phyloP scores from a whole-genome alignment of 2,113 vertebrate genomes.

The Salvelinus sp. region DNA sequence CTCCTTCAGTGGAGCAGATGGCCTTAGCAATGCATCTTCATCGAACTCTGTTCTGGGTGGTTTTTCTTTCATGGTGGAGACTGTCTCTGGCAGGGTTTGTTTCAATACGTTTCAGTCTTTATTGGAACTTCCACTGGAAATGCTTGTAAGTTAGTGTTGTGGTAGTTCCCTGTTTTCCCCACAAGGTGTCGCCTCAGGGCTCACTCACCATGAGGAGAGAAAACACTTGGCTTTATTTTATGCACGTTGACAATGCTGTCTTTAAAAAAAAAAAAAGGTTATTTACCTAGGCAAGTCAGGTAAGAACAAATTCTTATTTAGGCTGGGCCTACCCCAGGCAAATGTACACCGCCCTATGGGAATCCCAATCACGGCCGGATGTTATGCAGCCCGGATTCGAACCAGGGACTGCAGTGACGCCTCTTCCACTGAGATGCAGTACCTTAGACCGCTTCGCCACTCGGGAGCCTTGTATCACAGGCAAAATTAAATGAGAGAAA shows the following conservation, averaged over 20 bases:
- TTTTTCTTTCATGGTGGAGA: slow-evolving; percentile 9
- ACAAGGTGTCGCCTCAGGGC: slow-evolving; percentile 68
- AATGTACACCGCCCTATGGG: no score
- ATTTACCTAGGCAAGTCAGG: slow-evolving; percentile 56
- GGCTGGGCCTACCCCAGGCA: no score
- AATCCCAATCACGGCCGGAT: no score
- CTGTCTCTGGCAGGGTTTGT: neutral
- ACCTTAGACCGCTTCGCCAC: slow-evolving; percentile 35
- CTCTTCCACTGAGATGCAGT: no score
- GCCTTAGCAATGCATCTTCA: no score
- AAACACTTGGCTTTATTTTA: slow-evolving; percentile 63
- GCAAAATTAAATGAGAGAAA: slow-evolving; percentile 70
- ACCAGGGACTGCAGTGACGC: no score
- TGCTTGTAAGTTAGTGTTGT: neutral
- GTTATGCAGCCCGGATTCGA: no score
- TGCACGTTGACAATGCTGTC: slow-evolving; percentile 66
- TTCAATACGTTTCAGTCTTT: neutral
- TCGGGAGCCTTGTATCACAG: slow-evolving; percentile 59
- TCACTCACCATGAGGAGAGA: slow-evolving; percentile 52
- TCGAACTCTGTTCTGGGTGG: no score
- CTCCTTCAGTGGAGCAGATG: slow-evolving; percentile 35
- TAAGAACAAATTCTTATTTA: no score
- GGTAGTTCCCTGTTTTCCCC: slow-evolving; percentile 29
- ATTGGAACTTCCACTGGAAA: neutral
- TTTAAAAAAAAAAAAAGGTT: slow-evolving; percentile 41